Base-by-base conservation (phyloP, 1,140 invertebrate genomes). In the Akabosia matsudoensis region DNA sequence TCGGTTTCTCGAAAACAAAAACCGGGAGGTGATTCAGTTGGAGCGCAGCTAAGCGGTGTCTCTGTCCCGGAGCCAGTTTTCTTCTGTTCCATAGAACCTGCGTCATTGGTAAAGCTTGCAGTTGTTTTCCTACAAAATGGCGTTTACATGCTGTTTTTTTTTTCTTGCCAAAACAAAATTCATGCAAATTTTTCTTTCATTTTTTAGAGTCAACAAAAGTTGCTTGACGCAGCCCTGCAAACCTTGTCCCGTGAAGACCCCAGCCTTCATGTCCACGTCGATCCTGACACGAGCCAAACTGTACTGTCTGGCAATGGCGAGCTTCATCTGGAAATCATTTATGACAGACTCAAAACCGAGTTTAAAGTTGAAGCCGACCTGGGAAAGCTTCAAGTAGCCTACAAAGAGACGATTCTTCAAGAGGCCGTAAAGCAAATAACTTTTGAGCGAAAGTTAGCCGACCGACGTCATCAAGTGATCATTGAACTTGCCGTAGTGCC, bases 31-130 rank as follows among this genome's bases (percentile, higher is more conserved):
- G 83, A 87, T 3, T 81, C 82, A 33, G 80, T 78, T 18, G 37
- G 70, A 75, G 82, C 79, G 85, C 75, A 91, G 88, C 82, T 86
- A 81, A 87, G 81, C 77, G 90, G 90, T 16, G 87, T 92, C 0
- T 87, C 88, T 61, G 86, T 96, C 76, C 95, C 95, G 0, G 92
- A 97, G 82, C 96, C 97, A 0, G 97, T 99, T 0, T 99, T 98
- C 85, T 97, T 97, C 83, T 98, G 97, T 84, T 95, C 95, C 0
- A 92, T 99, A 72, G 97, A 99, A 87, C 91, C 97, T 0, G 92
- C 95, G 0, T 95, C 93, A 73, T 82, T 91, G 74, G 84, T 85
- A 83, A 78, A 30, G n/a, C n/a, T n/a, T n/a, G n/a, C n/a, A n/a
- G n/a, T 26, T 28, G 0, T 30, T n/a, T 33, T 70, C 13, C 26